Conservation (phyloP, 2,113 vertebrate genomes). For the Dendropsophus ebraccatus region DNA sequence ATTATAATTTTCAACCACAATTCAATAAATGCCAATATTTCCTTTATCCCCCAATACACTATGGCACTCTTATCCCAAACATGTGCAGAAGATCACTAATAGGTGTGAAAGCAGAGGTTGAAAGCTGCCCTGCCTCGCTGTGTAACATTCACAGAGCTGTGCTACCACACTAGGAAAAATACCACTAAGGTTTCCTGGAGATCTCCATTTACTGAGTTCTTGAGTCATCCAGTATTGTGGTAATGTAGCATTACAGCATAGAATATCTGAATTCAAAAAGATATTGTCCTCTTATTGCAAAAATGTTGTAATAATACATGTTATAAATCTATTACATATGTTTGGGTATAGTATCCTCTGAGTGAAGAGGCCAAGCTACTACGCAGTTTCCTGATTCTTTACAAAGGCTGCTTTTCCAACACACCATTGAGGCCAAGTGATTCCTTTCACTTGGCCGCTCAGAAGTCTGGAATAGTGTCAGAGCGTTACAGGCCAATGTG, state of each 20-base stretch:
- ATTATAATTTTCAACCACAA: not conserved
- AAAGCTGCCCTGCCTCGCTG: slow-evolving; percentile 64
- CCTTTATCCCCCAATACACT: slow-evolving; percentile 33
- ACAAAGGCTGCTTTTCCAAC: not conserved
- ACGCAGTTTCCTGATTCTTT: not conserved
- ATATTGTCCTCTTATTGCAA: not conserved
- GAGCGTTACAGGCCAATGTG: not conserved
- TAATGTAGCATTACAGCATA: not conserved
- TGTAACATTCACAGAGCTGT: slow-evolving; percentile 65
- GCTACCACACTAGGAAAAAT: slow-evolving; percentile 54
- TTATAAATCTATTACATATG: not conserved
- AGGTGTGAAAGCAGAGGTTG: slow-evolving; percentile 70
- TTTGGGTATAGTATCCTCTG: not conserved
- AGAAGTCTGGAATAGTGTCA: slow-evolving; percentile 21
- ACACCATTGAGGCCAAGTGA: not conserved
- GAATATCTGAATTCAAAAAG: not conserved
- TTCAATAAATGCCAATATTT: not conserved
- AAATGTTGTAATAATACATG: not conserved
- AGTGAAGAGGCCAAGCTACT: not conserved
- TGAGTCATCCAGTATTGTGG: not conserved
- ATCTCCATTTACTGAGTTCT: not conserved
- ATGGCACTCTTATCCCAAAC: slow-evolving; percentile 59
- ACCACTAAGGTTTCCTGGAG: slow-evolving; percentile 20
- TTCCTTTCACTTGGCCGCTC: slow-evolving; percentile 1
- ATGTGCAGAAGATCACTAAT: slow-evolving; percentile 70